Base-by-base conservation (phyloP, 2,113 vertebrate species). In the Loxodonta africana region DNA sequence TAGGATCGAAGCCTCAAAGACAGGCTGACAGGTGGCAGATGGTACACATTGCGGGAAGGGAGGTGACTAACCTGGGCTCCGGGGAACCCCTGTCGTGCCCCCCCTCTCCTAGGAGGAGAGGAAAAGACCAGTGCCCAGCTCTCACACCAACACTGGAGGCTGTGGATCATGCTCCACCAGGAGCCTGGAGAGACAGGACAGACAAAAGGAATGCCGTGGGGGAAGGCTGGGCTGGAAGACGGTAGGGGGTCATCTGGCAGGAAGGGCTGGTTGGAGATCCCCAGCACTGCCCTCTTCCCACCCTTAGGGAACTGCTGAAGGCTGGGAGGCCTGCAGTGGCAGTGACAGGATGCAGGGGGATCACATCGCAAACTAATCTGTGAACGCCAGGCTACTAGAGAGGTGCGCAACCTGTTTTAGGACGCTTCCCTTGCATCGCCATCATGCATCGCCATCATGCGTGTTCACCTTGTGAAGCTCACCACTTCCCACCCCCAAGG, bases 21-120 rank as follows among this genome's bases (percentile, higher is more conserved):
- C 96, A 87, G 94, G 97, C 97, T 98, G 97, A 97, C 98, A 97
- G 96, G 97, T 95, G 97, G 98, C 98, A 98, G 98, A 97, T 98
- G 98, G 98, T 95, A 97, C 98, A 81, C 97, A 95, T 96, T 93
- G 97, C 96, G 48, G 48, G 5, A 48, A 96, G 92, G 97, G 92
- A 91, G 94, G 28, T 88, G 92, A 33, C 77, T 97, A 97, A 96
- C 97, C 96, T 95, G 69, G 62, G 86, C 94, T 96, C 91, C 69
- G 9, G 97, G 98, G 97, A 96, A 95, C 97, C 96, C 96, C 97
- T 92, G 85, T 92, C 90, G 65, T 57, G 85, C 96, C 94, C 96
- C 85, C 84, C 93, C 85, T 92, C 93, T 97, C 88, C 94, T 93
- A 51, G 92, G 51, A 67, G 95, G 69, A 93, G 88, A 91, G 76